phyloP scores from a whole-genome alignment of 2,113 vertebrate species.

The Piprites chloris region DNA sequence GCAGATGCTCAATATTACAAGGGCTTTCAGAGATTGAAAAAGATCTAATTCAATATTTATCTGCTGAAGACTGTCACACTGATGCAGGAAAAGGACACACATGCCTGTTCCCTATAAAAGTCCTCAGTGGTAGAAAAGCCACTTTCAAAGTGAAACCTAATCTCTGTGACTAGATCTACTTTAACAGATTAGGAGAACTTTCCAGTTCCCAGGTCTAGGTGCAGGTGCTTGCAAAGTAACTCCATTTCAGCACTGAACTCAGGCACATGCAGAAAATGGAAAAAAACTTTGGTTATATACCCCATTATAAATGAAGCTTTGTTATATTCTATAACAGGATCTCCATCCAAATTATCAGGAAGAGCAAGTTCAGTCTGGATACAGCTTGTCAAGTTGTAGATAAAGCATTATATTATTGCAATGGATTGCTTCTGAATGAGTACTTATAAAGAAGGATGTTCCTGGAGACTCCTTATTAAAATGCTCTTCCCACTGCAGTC shows the following conservation, averaged over 20 bases:
- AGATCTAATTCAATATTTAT: background rate
- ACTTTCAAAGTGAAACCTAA: background rate
- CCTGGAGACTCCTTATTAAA: background rate
- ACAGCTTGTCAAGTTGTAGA: slow-evolving; percentile 8
- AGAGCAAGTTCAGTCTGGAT: background rate
- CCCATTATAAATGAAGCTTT: too few species aligned
- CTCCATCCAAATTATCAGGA: background rate
- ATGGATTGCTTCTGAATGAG: background rate
- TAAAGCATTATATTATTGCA: slow-evolving; percentile 3
- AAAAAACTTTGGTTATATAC: background rate
- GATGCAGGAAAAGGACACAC: background rate
- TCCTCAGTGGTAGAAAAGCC: background rate
- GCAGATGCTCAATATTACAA: background rate
- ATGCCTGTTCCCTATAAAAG: background rate
- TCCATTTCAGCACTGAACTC: background rate
- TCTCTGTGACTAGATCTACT: background rate
- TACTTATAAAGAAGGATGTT: slow-evolving; percentile 2
- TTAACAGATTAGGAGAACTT: background rate
- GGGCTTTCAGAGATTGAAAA: background rate
- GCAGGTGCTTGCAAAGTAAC: background rate
- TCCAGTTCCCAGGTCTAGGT: background rate
- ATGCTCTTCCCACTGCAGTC: background rate
- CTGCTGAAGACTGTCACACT: background rate
- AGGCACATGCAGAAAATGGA: background rate
- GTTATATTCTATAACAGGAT: background rate